phyloP scores from a whole-genome alignment of 2,888 invertebrate species.

The Dromius quadrimaculatus region DNA sequence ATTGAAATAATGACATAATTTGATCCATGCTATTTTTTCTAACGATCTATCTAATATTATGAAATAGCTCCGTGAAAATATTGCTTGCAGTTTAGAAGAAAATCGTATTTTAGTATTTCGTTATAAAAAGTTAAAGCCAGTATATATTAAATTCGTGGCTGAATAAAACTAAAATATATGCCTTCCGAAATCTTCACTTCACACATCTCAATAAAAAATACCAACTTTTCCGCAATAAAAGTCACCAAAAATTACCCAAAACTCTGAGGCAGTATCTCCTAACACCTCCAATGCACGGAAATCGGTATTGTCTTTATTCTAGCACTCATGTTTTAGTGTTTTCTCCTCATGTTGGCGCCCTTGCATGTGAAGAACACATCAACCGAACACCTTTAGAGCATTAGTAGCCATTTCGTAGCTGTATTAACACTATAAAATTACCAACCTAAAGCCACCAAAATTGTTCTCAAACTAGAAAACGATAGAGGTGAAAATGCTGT shows the following conservation, averaged over 20 bases:
- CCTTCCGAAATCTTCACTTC: no score
- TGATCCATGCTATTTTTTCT: no score
- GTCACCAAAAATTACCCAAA: background rate
- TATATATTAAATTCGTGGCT: no score
- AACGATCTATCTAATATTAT: no score
- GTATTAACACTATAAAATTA: slow-evolving; percentile 64
- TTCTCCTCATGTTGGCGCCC: slow-evolving; percentile 34
- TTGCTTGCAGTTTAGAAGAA: no score
- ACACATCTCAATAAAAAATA: background rate
- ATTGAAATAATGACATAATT: no score
- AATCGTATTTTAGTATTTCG: no score
- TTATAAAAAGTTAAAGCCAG: no score
- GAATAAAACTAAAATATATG: no score
- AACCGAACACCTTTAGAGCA: slow-evolving; percentile 66
- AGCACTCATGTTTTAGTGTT: background rate
- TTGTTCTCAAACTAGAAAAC: slow-evolving; percentile 41
- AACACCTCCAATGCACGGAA: slow-evolving; percentile 2
- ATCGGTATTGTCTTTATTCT: background rate
- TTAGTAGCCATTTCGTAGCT: slow-evolving; percentile 67
- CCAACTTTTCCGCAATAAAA: background rate
- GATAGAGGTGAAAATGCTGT: slow-evolving; percentile 12
- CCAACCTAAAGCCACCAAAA: slow-evolving; percentile 56
- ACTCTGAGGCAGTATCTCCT: background rate
- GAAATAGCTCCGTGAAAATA: no score
- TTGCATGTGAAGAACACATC: slow-evolving; percentile 65